Conservation (phyloP, 2,113 vertebrate species). For the Trachemys scripta region DNA sequence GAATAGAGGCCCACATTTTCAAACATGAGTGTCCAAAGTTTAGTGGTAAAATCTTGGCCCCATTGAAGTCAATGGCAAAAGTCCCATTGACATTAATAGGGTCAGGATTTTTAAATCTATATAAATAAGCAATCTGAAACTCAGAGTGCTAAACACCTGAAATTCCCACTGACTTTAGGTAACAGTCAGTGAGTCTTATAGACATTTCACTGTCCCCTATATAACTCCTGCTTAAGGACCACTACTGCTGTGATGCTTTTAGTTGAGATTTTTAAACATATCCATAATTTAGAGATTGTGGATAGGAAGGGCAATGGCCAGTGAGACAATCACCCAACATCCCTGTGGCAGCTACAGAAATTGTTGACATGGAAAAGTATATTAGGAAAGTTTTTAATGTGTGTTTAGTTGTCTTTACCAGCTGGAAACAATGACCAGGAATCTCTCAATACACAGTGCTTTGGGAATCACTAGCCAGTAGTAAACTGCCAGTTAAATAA, state of each 20-base stretch:
- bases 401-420: not conserved
- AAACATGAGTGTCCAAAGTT: not conserved
- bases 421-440: not conserved
- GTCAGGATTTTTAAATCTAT: not conserved
- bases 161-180: not conserved
- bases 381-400: accelerated
- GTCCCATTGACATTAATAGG: not conserved
- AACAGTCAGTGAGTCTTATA: not conserved
- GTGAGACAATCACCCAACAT: not conserved
- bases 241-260: not conserved
- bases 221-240: accelerated
- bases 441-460: not conserved
- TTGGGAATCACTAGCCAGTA: not conserved
- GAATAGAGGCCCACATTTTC: not conserved
- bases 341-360: not conserved
- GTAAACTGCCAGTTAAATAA: not conserved
- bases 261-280: not conserved
- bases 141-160: not conserved
- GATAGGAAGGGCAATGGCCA: not conserved
- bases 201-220: not conserved
- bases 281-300: not conserved
- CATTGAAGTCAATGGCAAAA: not conserved
- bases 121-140: not conserved
- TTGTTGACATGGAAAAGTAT: not conserved
- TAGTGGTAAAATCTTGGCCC: not conserved